Evolutionary conservation across 2,113 vertebrate genomes (phyloP), one percentile per base, ranked within the genome.

Genomic region (Cebus imitator): DNA sequence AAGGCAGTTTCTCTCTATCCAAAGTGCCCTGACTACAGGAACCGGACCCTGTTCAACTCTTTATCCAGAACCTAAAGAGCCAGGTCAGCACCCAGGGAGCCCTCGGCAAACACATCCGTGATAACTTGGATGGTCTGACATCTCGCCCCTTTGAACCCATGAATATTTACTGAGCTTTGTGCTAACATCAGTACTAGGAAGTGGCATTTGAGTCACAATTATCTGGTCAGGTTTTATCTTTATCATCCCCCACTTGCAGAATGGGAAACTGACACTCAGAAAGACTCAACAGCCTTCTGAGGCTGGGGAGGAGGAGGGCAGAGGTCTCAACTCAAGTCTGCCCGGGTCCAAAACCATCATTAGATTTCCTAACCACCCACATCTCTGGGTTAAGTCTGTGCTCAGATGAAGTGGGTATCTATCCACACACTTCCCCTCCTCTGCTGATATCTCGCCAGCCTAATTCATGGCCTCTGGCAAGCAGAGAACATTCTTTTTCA

Each of bases 31-130:
- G 25, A 43, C 10, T 13, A 0, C 18, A 57, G 50, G 43, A 30
- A 43, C 45, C 35, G 30, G 68, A 8, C 9, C 20, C 35, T 30
- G 20, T 13, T 72, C 64, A 40, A 5, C 55, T 52, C 76, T 21
- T 40, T 37, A 40, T 21, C 25, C 66, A 17, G 52, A 50, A 23
- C 43, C 23, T 8, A 0, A 0, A 14, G 21, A 43, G 87, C 50
- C 18, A 37, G 0, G 11, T 17, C 20, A 6, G 52, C 32, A 57
- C 17, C 66, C 32, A 10, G 27, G 23, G 4, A 30, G 13, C 30
- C 58, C 30, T 6, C 4, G 0, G 20, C 40, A 16, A 32, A 14
- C 4, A 20, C 0, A 0, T 0, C 57, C 27, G 6, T 3, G 55
- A 30, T 0, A 8, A 66, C 45, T 6, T 30, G 43, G 20, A 0